phyloP scores from a whole-genome alignment of 1,140 invertebrate genomes.

The Euura lappo region DNA sequence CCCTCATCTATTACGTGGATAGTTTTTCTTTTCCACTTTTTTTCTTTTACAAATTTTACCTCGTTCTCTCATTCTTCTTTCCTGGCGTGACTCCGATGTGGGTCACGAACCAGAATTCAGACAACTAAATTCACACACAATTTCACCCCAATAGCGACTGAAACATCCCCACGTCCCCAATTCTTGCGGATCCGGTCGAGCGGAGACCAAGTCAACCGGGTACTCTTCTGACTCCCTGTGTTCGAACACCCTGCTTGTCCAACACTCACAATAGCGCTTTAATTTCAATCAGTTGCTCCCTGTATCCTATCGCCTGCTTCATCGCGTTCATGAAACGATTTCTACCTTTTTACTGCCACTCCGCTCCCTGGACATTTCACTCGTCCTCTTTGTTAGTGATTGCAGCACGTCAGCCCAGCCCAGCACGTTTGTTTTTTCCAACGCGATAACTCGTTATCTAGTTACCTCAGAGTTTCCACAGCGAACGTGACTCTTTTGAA shows the following conservation, averaged over 20 bases:
- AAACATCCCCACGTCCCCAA: neutral
- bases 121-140: neutral
- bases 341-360: neutral
- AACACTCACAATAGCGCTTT: neutral
- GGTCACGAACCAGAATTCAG: neutral
- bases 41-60: too few species aligned
- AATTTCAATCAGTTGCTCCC: neutral
- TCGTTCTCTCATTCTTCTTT: too few species aligned
- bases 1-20: too few species aligned
- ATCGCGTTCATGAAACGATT: too few species aligned
- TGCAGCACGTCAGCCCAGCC: neutral
- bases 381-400: neutral
- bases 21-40: too few species aligned
- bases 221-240: neutral
- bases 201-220: neutral
- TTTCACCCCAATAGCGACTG: neutral
- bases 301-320: neutral
- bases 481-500: neutral
- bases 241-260: neutral
- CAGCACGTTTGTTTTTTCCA: neutral
- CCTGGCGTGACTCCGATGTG: neutral
- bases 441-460: constrained; percentile 2
- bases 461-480: neutral
- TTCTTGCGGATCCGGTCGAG: neutral
- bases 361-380: neutral